phyloP scores from a whole-genome alignment of 2,797 vertebrate species.

The Perodicticus potto region DNA sequence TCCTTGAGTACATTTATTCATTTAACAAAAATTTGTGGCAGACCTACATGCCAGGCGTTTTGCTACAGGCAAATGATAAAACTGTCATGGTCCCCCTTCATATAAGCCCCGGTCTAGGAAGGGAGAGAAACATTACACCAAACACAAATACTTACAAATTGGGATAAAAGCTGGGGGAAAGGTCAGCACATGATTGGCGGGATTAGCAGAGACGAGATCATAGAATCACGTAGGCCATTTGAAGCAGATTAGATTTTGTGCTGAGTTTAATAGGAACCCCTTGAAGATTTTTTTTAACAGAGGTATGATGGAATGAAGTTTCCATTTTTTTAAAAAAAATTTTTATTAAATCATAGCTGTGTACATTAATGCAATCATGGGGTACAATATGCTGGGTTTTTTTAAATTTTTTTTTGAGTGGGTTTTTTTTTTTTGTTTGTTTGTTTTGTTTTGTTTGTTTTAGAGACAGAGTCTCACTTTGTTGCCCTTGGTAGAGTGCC shows the following conservation, averaged over 20 bases:
- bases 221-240: background rate
- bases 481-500: too few species aligned
- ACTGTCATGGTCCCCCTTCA: background rate
- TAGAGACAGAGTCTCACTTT: too few species aligned
- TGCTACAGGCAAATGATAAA: background rate
- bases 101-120: background rate
- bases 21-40: slow-evolving; percentile 49
- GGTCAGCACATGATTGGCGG: background rate
- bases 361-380: too few species aligned
- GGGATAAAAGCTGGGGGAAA: background rate
- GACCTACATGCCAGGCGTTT: background rate
- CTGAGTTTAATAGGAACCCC: background rate
- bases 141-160: background rate
- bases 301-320: background rate
- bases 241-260: slow-evolving; percentile 46
- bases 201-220: background rate
- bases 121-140: background rate
- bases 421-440: too few species aligned
- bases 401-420: too few species aligned
- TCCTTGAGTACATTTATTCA: slow-evolving; percentile 1
- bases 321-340: too few species aligned
- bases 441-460: too few species aligned
- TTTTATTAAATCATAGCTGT: too few species aligned
- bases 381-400: too few species aligned
- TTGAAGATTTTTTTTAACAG: background rate